These are phyloP conservation scores for Sminthurinus signatus DNA, from an alignment of 1,140 invertebrate genomes.

Conservation along the genomic window DNA sequence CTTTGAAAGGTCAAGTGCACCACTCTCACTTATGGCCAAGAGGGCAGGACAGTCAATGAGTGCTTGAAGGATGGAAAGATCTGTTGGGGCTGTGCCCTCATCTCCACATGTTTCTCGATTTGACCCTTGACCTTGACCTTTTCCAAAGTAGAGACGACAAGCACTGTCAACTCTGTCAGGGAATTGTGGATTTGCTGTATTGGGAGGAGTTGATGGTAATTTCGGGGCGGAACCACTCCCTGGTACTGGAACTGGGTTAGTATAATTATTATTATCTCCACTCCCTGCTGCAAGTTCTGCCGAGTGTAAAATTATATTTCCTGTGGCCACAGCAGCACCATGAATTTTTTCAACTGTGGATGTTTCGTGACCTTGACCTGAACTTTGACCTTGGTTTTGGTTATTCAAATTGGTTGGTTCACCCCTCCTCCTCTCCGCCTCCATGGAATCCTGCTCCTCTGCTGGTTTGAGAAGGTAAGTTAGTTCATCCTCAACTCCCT, in stretches of 20 bases:
- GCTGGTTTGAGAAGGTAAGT: too few species aligned
- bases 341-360: not conserved
- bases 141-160: not conserved
- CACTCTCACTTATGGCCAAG: constrained; percentile 16
- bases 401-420: too few species aligned
- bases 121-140: not conserved
- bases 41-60: constrained; percentile 27
- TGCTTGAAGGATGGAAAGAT: constrained; percentile 8
- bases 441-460: too few species aligned
- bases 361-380: too few species aligned
- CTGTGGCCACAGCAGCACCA: not conserved
- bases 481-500: too few species aligned
- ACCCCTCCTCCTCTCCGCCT: too few species aligned
- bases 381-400: too few species aligned
- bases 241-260: too few species aligned
- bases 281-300: not conserved
- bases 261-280: not conserved
- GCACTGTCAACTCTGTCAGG: not conserved
- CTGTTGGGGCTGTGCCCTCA: not conserved
- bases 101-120: constrained; percentile 13
- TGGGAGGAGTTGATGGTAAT: not conserved
- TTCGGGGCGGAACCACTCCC: too few species aligned
- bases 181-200: too few species aligned
- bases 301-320: not conserved
- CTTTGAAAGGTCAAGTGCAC: constrained; percentile 16